These are phyloP conservation scores for Corticium candelabrum DNA, from an alignment of 37 sponge, comb jelly and placozoan species.

Conservation along the genomic window DNA sequence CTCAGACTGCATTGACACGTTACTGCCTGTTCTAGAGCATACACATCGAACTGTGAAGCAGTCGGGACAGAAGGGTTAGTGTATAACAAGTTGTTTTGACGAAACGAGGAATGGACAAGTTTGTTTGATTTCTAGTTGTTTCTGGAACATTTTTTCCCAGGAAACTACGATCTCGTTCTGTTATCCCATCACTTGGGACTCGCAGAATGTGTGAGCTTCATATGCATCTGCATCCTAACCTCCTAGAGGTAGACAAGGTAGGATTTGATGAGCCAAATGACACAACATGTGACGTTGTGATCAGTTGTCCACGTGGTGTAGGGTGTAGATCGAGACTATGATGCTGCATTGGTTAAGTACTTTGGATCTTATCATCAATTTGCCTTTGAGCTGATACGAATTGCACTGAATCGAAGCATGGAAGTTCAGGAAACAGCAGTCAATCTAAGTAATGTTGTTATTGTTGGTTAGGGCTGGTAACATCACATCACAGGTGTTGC, in stretches of 20 bases:
- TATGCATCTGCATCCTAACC: not conserved
- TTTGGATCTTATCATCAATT: not conserved
- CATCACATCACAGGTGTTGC: not conserved
- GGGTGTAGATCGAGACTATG: not conserved
- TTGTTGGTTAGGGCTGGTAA: not conserved
- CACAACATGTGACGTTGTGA: not conserved
- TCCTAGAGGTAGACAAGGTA: not conserved
- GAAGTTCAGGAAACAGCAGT: not conserved
- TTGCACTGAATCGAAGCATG: not conserved
- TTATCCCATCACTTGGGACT: not conserved
- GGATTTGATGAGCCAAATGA: not conserved
- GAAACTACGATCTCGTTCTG: not conserved
- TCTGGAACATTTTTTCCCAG: not conserved
- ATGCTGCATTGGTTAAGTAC: not conserved
- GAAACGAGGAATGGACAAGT: too few species aligned
- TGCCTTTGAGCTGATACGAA: not conserved
- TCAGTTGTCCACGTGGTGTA: too few species aligned
- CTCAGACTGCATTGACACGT: not conserved
- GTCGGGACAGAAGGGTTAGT: not conserved
- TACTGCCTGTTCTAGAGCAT: not conserved
- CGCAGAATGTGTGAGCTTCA: not conserved
- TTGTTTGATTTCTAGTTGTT: not conserved
- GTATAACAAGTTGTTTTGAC: not conserved
- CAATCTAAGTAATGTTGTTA: not conserved
- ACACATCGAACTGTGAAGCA: not conserved